A percentile compares a stretch with the other conserved stretches of the same genome.
phyloP scores from a whole-genome alignment of 2,888 invertebrate genomes.

The Pollenia labialis region DNA sequence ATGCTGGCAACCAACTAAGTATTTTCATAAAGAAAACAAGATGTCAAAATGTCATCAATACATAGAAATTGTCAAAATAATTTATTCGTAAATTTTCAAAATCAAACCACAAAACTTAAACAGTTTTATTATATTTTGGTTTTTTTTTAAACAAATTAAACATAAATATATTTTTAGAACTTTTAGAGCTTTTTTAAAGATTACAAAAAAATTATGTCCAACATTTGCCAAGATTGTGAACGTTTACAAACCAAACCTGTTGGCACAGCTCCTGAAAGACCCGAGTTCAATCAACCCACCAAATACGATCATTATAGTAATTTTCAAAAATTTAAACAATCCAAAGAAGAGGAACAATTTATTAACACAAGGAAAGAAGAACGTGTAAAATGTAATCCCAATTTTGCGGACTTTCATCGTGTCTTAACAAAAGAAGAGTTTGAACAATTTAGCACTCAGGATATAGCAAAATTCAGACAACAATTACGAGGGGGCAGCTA shows the following conservation, averaged over 20 bases:
- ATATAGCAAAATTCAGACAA: constrained; percentile 73
- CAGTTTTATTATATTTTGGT: constrained; percentile 44
- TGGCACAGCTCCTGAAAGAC: constrained; percentile 75
- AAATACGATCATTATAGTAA: constrained; percentile 78
- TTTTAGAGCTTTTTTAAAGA: background rate
- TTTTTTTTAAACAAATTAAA: constrained; percentile 54
- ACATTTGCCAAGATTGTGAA: constrained; percentile 77
- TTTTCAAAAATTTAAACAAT: constrained; percentile 76
- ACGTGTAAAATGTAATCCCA: constrained; percentile 74
- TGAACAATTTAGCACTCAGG: constrained; percentile 74
- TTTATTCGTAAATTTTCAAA: background rate
- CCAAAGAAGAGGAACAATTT: constrained; percentile 72
- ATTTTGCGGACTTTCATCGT: constrained; percentile 75
- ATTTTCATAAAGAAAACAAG: background rate
- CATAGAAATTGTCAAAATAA: too few relatives aligned
- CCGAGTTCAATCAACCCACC: constrained; percentile 75
- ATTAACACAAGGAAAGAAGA: constrained; percentile 72
- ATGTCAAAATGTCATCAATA: background rate
- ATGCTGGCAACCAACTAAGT: constrained; percentile 78
- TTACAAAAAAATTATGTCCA: constrained; percentile 65
- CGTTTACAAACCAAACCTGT: constrained; percentile 70
- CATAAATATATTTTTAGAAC: constrained; percentile 43
- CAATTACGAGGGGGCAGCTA: constrained; percentile 61
- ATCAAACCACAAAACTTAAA: constrained; percentile 58
- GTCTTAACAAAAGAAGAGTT: constrained; percentile 68